phyloP scores from a whole-genome alignment of 2,113 vertebrate genomes.

The Litocranius walleri region DNA sequence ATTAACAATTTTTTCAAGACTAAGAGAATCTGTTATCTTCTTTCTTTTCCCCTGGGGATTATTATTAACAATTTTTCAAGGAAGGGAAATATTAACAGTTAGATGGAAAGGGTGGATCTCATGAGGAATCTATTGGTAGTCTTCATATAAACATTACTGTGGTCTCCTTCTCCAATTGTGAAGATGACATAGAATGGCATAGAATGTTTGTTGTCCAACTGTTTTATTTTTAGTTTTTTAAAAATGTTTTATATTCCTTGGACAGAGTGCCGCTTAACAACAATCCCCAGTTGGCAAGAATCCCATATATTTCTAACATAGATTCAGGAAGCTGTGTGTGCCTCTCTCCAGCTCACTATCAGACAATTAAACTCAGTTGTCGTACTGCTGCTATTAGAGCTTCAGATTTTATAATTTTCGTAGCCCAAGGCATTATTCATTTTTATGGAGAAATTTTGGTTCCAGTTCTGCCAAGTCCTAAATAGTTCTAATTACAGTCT shows the following conservation, averaged over 20 bases:
- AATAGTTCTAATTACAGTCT: constrained; percentile 57
- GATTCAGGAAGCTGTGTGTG: not conserved
- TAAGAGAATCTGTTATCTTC: not conserved
- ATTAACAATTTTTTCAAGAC: not conserved
- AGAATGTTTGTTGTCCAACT: not conserved
- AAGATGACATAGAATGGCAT: not conserved
- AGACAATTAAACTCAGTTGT: not conserved
- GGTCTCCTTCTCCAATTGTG: not conserved
- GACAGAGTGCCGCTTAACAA: not conserved
- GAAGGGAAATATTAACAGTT: not conserved
- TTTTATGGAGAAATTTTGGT: constrained; percentile 1
- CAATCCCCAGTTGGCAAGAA: not conserved
- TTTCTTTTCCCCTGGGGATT: not conserved
- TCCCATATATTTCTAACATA: constrained; percentile 20
- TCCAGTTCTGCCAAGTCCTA: not conserved
- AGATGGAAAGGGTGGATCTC: not conserved
- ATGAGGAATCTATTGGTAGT: not conserved
- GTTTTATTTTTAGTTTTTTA: not conserved
- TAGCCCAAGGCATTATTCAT: not conserved
- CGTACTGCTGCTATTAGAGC: not conserved
- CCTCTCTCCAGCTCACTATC: not conserved
- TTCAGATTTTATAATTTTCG: not conserved
- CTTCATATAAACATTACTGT: not conserved
- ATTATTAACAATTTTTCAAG: not conserved
- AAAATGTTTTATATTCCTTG: not conserved